Evolutionary conservation across 2,797 vertebrate genomes (phyloP).

Genomic region (Argentina silus): DNA sequence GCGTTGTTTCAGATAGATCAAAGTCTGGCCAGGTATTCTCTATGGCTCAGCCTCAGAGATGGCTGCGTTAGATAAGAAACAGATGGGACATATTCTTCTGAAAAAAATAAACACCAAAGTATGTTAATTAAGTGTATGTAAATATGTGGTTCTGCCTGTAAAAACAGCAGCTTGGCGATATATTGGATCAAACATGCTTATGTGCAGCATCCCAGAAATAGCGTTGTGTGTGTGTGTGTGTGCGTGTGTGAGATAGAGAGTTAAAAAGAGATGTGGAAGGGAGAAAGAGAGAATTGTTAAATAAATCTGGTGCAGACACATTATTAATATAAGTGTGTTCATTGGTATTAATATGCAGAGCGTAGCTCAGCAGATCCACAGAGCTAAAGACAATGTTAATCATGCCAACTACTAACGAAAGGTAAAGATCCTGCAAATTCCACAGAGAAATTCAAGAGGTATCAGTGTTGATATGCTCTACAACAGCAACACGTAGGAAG

Average conservation of each 20-base stretch:
- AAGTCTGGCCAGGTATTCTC: slow-evolving; percentile 27
- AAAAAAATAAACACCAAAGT: slow-evolving; percentile 25
- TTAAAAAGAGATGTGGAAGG: slow-evolving; percentile 23
- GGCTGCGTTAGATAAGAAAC: slow-evolving; percentile 36
- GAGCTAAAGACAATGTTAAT: slow-evolving; percentile 24
- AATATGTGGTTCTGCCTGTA: slow-evolving; percentile 25
- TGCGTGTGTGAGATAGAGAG: background rate
- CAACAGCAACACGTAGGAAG: background rate
- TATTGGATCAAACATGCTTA: slow-evolving; percentile 45
- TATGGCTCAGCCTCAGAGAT: slow-evolving; percentile 13
- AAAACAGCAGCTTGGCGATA: slow-evolving; percentile 44
- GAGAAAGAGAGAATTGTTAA: slow-evolving; percentile 19
- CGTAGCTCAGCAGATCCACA: slow-evolving; percentile 19
- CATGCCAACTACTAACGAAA: slow-evolving; percentile 10
- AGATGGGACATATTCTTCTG: slow-evolving; percentile 39
- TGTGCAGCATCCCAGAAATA: slow-evolving; percentile 52
- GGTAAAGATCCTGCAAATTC: background rate
- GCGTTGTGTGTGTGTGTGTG: slow-evolving; percentile 16
- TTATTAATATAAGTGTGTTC: background rate
- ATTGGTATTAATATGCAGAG: slow-evolving; percentile 47
- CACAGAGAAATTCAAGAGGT: background rate
- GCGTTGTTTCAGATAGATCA: slow-evolving; percentile 18
- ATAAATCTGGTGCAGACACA: slow-evolving; percentile 34
- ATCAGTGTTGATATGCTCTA: background rate
- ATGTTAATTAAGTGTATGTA: slow-evolving; percentile 44